Evolutionary conservation across 2,888 invertebrate species (phyloP).

Genomic region (Agriopis leucophaearia): DNA sequence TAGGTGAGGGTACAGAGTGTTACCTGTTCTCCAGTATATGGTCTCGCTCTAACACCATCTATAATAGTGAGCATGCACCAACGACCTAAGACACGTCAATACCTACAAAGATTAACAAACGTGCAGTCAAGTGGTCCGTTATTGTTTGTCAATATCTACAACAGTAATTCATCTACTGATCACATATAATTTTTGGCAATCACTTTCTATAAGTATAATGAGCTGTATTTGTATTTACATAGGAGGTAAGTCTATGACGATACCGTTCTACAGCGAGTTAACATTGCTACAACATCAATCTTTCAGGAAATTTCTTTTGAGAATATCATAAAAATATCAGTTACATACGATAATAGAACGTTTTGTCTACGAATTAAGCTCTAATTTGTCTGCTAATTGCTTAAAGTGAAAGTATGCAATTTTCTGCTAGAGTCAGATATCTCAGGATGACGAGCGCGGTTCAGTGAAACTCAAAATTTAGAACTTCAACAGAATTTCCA

Average conservation of each 20-base stretch:
- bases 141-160: constrained; percentile 66
- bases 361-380: not conserved
- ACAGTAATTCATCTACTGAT: constrained; percentile 67
- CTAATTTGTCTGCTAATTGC: not conserved
- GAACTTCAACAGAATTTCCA: too few species aligned
- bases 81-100: constrained; percentile 82
- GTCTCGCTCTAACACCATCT: constrained; percentile 61
- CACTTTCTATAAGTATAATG: constrained; percentile 55
- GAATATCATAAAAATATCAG: constrained; percentile 8
- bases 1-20: not conserved
- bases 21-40: constrained; percentile 49
- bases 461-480: too few species aligned
- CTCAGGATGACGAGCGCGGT: too few species aligned
- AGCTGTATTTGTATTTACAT: constrained; percentile 59
- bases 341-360: not conserved
- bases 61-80: constrained; percentile 76
- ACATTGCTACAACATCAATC: constrained; percentile 22
- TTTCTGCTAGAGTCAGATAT: too few species aligned
- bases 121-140: constrained; percentile 80
- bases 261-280: constrained; percentile 30
- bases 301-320: constrained; percentile 6
- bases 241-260: constrained; percentile 33
- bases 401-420: not conserved
- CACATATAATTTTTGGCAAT: constrained; percentile 83
- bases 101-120: constrained; percentile 78